Evolutionary conservation across 2,888 invertebrate species (phyloP).

Genomic region (Meteorus cinctellus): DNA sequence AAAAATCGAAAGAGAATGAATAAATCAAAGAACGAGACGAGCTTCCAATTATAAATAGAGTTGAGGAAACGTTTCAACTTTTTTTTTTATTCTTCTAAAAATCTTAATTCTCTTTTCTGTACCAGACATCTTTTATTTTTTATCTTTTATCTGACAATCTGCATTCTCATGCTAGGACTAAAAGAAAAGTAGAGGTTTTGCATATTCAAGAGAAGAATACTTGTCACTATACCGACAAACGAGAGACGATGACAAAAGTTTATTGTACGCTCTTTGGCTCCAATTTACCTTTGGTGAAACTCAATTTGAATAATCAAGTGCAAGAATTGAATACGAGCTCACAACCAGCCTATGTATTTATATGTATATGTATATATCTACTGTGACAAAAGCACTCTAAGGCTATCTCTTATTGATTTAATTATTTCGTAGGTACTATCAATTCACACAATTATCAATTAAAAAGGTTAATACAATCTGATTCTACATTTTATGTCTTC

Average conservation of each 20-base stretch:
- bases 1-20: constrained; percentile 34
- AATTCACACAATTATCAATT: constrained; percentile 1
- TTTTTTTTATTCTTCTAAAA: neutral
- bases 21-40: constrained; percentile 43
- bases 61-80: constrained; percentile 20
- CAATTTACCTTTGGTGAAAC: constrained; percentile 28
- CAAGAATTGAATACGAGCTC: neutral
- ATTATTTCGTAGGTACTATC: no score
- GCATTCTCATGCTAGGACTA: constrained; percentile 32
- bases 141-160: constrained; percentile 26
- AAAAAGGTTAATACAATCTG: neutral
- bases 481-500: neutral
- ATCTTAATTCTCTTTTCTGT: neutral
- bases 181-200: constrained; percentile 37
- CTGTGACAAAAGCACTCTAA: neutral
- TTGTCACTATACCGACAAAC: neutral
- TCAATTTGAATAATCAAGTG: constrained; percentile 28
- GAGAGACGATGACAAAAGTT: constrained; percentile 19
- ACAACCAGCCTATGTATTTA: neutral
- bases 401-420: neutral
- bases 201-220: constrained; percentile 33
- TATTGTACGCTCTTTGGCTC: constrained; percentile 28
- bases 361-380: neutral
- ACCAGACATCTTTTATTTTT: neutral
- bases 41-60: constrained; percentile 44